Evolutionary conservation across 1,140 invertebrate species (phyloP).

Genomic region (Probaryconus sp.): DNA sequence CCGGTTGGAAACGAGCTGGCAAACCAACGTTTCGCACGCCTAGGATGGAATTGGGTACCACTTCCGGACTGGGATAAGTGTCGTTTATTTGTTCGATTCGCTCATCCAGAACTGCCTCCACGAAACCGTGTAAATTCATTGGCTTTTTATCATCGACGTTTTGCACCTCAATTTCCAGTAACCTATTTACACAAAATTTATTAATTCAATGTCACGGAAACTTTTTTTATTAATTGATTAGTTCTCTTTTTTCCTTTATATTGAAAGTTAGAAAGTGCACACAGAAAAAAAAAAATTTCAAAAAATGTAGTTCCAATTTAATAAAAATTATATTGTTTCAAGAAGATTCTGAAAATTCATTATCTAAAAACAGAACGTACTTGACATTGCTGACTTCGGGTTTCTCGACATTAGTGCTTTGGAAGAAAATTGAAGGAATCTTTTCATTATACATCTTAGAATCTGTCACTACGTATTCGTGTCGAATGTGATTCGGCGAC

Average conservation of each 20-base stretch:
- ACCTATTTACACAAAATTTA: slow-evolving; percentile 30
- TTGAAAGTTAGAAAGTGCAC: too few relatives aligned
- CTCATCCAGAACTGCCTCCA: slow-evolving; percentile 66
- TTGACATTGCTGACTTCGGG: slow-evolving; percentile 66
- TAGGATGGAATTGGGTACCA: slow-evolving; percentile 69
- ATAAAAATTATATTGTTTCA: not conserved
- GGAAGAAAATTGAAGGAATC: slow-evolving; percentile 54
- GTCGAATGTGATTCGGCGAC: slow-evolving; percentile 69
- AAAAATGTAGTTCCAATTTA: not conserved
- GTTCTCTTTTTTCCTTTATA: not conserved
- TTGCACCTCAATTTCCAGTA: slow-evolving; percentile 69
- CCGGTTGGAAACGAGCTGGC: slow-evolving; percentile 35
- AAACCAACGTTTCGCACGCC: slow-evolving; percentile 67
- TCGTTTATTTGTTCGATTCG: slow-evolving; percentile 23
- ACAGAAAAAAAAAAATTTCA: not conserved
- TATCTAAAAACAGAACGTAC: slow-evolving; percentile 39
- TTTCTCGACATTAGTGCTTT: slow-evolving; percentile 69
- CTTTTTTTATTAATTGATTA: too few relatives aligned
- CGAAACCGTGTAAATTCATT: slow-evolving; percentile 63
- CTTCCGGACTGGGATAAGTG: slow-evolving; percentile 65
- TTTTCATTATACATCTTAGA: slow-evolving; percentile 54
- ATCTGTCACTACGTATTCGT: slow-evolving; percentile 41
- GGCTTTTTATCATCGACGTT: slow-evolving; percentile 63
- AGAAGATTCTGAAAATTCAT: not conserved
- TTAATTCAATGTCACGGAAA: not conserved